Evolutionary conservation across 2,113 vertebrate species (phyloP).

Genomic region (Alethe diademata): DNA sequence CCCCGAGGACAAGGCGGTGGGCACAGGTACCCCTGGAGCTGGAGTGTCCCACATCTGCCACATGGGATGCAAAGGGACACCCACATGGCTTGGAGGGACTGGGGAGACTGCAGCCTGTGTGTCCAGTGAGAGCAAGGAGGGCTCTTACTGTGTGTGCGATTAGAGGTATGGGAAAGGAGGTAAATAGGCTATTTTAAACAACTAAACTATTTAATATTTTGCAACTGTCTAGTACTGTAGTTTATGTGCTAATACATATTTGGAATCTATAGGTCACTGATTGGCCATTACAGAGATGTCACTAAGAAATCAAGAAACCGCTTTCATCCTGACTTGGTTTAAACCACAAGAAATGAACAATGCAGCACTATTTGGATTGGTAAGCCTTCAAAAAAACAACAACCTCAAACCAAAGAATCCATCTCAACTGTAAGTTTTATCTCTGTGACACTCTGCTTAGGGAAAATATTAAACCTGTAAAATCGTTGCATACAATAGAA

Average conservation of each 20-base stretch:
- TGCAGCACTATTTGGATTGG: not conserved
- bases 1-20: fast-evolving
- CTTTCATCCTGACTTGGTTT: not conserved
- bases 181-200: not conserved
- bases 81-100: fast-evolving
- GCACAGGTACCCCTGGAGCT: not conserved
- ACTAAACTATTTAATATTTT: not conserved
- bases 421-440: not conserved
- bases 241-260: not conserved
- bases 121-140: not conserved
- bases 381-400: not conserved
- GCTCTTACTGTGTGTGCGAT: fast-evolving
- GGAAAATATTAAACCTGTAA: not conserved
- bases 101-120: fast-evolving
- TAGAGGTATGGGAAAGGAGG: fast-evolving
- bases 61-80: not conserved
- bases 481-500: not conserved
- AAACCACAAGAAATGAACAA: not conserved
- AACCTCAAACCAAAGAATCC: not conserved
- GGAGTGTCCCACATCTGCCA: not conserved
- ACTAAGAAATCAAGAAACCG: not conserved
- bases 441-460: not conserved
- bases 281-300: not conserved
- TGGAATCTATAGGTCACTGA: not conserved
- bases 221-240: not conserved